Base-by-base conservation (phyloP, 2,113 vertebrate species). In the Podarcis muralis region DNA sequence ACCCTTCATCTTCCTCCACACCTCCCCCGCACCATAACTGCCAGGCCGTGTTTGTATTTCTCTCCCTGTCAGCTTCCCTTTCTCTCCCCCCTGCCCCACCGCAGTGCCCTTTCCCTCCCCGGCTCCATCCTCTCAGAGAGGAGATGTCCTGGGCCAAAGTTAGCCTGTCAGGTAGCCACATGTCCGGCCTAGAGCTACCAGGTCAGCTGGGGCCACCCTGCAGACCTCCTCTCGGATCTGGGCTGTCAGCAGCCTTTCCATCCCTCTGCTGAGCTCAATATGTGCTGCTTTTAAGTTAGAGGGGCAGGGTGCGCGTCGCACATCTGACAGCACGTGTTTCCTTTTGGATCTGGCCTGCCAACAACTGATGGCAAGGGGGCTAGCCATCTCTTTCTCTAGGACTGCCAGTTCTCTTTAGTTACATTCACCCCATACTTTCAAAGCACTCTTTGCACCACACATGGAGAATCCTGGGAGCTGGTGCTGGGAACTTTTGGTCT, bases 221-320 rank as follows among this genome's bases (percentile, higher is more conserved):
- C 98, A 99, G 97, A 98, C 96, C 97, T 98, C 97, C 96, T 97
- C 92, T 97, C 92, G 96, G 95, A 96, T 96, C 92, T 96, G 94
- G 97, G 95, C 95, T 97, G 97, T 98, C 98, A 97, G 97, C 97
- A 96, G 95, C 95, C 94, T 89, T 30, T 86, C 75, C 81, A 1
- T 57, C 84, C 82, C 93, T 88, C 93, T 4, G 89, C 94, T 94
- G 94, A 92, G 37, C 2, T 0, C 90, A 81, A 93, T 92, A 92
- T 88, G 92, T 20, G 93, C 93, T 72, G 83, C 91, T 92, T 92
- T 92, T 25, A 85, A 35, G 4, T 81, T 89, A 93, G 91, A 82
- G 5, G 85, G 91, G 94, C 48, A 53, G 91, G 95, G 93, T 90
- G 94, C 90, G 91, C 85, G 7, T 89, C 0, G 62, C 88, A 95